A percentile compares a stretch with the other conserved stretches of the same genome.
phyloP scores from a whole-genome alignment of 2,797 vertebrate species.

The Staurois parvus region DNA sequence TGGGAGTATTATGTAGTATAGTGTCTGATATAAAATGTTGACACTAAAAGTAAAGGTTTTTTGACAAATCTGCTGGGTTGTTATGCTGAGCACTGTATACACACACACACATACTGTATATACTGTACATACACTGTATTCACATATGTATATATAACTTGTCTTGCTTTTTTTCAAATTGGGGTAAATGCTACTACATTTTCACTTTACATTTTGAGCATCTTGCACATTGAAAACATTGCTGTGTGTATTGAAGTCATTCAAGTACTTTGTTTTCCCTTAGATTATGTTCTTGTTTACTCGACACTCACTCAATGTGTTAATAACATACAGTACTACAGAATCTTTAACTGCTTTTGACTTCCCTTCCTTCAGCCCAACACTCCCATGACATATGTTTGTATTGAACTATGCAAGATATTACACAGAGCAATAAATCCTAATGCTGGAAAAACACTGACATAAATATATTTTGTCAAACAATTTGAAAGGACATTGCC shows the following conservation, averaged over 20 bases:
- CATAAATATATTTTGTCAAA: conserved; percentile 43
- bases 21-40: too few relatives aligned
- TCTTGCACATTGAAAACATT: neutral
- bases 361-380: neutral
- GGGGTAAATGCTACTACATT: too few relatives aligned
- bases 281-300: neutral
- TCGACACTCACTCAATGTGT: neutral
- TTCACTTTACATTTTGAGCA: too few relatives aligned
- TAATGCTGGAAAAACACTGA: conserved; percentile 37
- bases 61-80: too few relatives aligned
- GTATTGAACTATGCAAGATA: conserved; percentile 30
- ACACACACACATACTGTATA: too few relatives aligned
- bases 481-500: conserved; percentile 26
- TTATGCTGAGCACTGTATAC: too few relatives aligned
- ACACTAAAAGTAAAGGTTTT: too few relatives aligned
- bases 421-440: conserved; percentile 29
- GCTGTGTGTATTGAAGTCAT: too few relatives aligned
- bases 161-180: too few relatives aligned
- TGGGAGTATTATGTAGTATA: too few relatives aligned
- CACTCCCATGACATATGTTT: neutral
- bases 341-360: neutral
- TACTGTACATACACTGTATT: too few relatives aligned
- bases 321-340: neutral
- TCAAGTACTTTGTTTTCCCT: neutral
- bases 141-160: too few relatives aligned